Conservation (phyloP, 2,888 invertebrate genomes). For the Euproctis similis region DNA sequence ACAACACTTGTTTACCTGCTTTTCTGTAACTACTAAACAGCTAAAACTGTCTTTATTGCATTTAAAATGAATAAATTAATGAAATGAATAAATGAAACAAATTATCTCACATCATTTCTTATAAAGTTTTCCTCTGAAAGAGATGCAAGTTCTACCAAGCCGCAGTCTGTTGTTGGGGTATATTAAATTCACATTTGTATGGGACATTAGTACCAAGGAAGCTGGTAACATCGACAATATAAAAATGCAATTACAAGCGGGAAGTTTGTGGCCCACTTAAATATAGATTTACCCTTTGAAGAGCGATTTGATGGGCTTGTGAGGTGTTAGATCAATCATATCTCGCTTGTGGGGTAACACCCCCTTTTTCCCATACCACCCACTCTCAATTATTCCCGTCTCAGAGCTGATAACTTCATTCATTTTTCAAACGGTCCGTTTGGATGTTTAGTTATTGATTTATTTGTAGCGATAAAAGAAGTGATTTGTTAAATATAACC, state of each 20-base stretch:
- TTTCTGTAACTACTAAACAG: no score
- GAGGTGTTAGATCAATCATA: constrained; percentile 71
- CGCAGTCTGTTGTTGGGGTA: constrained; percentile 26
- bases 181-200: constrained; percentile 67
- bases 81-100: no score
- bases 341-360: constrained; percentile 63
- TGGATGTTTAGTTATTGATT: constrained; percentile 24
- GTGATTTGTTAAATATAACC: constrained; percentile 26
- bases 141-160: constrained; percentile 32
- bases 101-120: no score
- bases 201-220: constrained; percentile 42
- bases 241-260: constrained; percentile 70
- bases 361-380: no score
- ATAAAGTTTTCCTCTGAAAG: constrained; percentile 28
- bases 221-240: constrained; percentile 48
- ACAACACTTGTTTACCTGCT: no score
- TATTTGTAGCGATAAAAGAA: constrained; percentile 17
- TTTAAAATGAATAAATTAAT: no score
- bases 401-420: constrained; percentile 57
- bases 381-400: constrained; percentile 60
- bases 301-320: constrained; percentile 55
- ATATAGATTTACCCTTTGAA: constrained; percentile 73
- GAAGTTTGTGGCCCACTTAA: constrained; percentile 60
- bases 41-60: no score
- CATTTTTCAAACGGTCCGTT: constrained; percentile 48